phyloP scores from a whole-genome alignment of 2,888 invertebrate species.

The Protonemura montana region DNA sequence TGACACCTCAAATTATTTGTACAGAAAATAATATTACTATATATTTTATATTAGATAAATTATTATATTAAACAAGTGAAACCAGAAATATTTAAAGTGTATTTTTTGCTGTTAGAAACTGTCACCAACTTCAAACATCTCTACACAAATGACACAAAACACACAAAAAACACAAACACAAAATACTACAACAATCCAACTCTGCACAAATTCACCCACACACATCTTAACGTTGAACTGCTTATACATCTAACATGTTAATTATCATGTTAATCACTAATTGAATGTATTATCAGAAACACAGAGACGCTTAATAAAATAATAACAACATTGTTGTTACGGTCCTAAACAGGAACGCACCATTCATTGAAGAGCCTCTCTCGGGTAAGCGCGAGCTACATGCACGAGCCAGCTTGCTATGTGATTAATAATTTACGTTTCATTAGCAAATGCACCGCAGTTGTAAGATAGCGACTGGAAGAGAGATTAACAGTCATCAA shows the following conservation, averaged over 20 bases:
- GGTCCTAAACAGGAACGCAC: too few relatives aligned
- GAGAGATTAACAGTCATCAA: slow-evolving; percentile 35
- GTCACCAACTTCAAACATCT: too few relatives aligned
- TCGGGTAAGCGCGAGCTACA: background rate
- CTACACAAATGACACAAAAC: too few relatives aligned
- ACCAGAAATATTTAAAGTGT: too few relatives aligned
- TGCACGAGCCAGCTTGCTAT: background rate
- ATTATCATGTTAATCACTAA: background rate
- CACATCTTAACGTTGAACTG: background rate
- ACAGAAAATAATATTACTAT: too few relatives aligned
- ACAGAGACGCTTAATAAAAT: background rate
- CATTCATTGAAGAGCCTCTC: background rate
- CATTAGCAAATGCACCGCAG: slow-evolving; percentile 31
- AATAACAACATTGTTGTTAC: background rate
- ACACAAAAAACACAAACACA: too few relatives aligned
- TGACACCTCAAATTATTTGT: too few relatives aligned
- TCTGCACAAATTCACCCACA: too few relatives aligned
- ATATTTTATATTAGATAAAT: too few relatives aligned
- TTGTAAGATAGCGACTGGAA: slow-evolving; percentile 7
- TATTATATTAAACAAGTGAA: too few relatives aligned
- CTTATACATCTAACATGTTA: background rate
- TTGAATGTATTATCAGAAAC: background rate
- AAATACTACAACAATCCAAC: too few relatives aligned
- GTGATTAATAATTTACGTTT: slow-evolving; percentile 39
- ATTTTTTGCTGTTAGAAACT: too few relatives aligned